phyloP scores from a whole-genome alignment of 2,113 vertebrate species.

The Morone saxatilis region DNA sequence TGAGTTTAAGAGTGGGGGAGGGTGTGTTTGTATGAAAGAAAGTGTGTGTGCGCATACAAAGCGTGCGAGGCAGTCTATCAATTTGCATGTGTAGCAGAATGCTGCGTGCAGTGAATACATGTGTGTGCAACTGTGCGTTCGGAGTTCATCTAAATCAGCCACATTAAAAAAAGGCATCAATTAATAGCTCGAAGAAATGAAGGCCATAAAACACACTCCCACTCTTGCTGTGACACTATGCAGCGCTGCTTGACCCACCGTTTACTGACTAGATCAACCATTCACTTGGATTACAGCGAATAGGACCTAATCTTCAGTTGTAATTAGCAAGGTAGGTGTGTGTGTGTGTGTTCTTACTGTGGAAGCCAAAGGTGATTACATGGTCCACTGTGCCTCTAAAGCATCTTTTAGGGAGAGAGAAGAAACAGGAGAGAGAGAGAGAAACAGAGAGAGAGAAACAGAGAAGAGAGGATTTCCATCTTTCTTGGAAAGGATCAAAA shows the following conservation, averaged over 20 bases:
- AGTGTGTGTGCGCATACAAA: conserved; percentile 40
- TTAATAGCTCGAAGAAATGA: conserved; percentile 46
- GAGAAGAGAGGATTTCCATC: conserved; percentile 65
- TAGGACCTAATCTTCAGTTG: conserved; percentile 67
- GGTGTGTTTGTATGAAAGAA: conserved; percentile 32
- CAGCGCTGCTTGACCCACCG: conserved; percentile 60
- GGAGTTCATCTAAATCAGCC: conserved; percentile 49
- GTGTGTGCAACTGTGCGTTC: conserved; percentile 24
- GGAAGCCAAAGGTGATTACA: conserved; percentile 84
- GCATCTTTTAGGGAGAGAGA: conserved; percentile 74
- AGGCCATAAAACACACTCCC: conserved; percentile 17
- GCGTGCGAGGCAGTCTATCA: conserved; percentile 35
- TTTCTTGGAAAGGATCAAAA: conserved; percentile 62
- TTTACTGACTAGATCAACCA: conserved; percentile 64
- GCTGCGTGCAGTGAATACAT: conserved; percentile 36
- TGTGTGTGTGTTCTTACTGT: conserved; percentile 68
- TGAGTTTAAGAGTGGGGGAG: background rate
- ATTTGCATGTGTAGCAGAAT: conserved; percentile 55
- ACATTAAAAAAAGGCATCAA: conserved; percentile 56
- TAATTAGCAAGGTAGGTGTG: conserved; percentile 74
- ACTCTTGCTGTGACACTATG: conserved; percentile 39
- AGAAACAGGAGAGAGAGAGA: conserved; percentile 28
- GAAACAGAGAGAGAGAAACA: conserved; percentile 18
- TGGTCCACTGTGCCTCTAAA: conserved; percentile 86
- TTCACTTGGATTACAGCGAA: conserved; percentile 62